These are phyloP conservation scores for Lagenorhynchus albirostris DNA, from an alignment of 2,113 vertebrate species.

Conservation along the genomic window DNA sequence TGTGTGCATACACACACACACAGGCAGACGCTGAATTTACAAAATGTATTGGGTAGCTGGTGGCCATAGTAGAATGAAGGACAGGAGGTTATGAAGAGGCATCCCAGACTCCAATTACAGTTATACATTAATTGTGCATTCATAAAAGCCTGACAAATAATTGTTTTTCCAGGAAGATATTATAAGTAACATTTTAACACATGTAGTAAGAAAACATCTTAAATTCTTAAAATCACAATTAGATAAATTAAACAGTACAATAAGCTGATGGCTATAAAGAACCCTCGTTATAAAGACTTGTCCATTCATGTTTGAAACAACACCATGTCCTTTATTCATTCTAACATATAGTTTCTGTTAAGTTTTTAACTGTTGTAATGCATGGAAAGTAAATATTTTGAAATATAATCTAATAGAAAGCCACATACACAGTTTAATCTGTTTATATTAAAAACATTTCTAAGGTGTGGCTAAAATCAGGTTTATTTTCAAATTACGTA, in stretches of 20 bases:
- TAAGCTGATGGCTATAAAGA: constrained; percentile 25
- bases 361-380: constrained; percentile 22
- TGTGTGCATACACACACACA: background rate
- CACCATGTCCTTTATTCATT: constrained; percentile 37
- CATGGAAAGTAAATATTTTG: constrained; percentile 43
- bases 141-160: constrained; percentile 68
- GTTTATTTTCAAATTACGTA: constrained; percentile 22
- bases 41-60: constrained; percentile 63
- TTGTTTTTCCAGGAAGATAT: constrained; percentile 66
- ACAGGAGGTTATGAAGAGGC: constrained; percentile 81
- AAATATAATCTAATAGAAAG: constrained; percentile 1
- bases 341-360: background rate
- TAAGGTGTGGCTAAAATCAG: constrained; percentile 10
- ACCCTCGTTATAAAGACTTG: constrained; percentile 51
- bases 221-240: constrained; percentile 57
- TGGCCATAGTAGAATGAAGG: constrained; percentile 79
- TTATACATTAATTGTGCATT: constrained; percentile 55
- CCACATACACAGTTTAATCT: constrained; percentile 8
- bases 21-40: constrained; percentile 62
- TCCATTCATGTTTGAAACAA: constrained; percentile 46
- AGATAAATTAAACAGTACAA: constrained; percentile 36
- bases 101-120: constrained; percentile 48
- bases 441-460: background rate
- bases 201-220: constrained; percentile 50
- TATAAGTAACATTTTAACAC: constrained; percentile 63